Conservation (phyloP, 92 coral and sea anemone species). For the Bergia puertoricense region DNA sequence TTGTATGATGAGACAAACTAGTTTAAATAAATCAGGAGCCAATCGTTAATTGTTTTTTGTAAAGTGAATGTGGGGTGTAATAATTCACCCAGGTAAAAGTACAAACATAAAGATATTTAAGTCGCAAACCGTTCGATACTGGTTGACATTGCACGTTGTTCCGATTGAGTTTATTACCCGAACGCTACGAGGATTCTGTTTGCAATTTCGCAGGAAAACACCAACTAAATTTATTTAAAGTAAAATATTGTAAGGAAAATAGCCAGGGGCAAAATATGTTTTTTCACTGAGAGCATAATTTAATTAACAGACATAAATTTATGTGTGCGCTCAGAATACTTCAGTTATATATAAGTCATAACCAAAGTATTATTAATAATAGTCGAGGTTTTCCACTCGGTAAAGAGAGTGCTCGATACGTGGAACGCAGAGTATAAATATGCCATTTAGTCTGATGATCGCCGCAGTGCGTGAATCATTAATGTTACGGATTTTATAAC, state of each 20-base stretch:
- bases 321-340: neutral
- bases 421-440: no score
- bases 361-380: no score
- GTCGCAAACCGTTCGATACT: neutral
- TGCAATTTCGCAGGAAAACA: neutral
- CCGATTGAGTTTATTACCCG: neutral
- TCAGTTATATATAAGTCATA: neutral
- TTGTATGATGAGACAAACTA: neutral
- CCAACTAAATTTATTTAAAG: no score
- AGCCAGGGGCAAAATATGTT: neutral
- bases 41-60: neutral
- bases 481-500: no score
- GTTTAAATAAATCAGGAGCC: neutral
- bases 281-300: neutral
- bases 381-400: no score
- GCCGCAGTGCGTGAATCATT: no score
- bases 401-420: no score
- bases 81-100: neutral
- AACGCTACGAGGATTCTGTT: neutral
- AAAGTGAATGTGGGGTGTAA: no score
- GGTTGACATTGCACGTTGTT: neutral
- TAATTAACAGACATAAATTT: no score
- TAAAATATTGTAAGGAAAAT: neutral
- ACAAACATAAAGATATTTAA: neutral
- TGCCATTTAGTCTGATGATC: no score